These are phyloP conservation scores for Drosophila arawakana DNA, from an alignment of 1,140 invertebrate species.

Conservation along the genomic window DNA sequence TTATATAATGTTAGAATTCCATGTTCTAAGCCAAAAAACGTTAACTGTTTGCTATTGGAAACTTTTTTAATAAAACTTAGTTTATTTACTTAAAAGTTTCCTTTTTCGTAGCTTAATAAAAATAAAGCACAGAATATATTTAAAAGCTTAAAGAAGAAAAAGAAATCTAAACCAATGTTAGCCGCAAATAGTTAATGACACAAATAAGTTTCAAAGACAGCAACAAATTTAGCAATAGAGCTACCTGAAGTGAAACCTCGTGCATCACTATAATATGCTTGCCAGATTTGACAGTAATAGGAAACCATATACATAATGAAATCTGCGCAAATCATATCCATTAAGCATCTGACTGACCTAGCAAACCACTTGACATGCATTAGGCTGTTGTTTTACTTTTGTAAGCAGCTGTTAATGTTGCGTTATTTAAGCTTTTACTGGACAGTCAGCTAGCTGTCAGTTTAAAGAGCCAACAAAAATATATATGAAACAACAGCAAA, in stretches of 20 bases:
- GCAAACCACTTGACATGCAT: conserved; percentile 26
- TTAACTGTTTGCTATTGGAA: too few relatives aligned
- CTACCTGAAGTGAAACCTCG: neutral
- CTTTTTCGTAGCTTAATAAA: too few relatives aligned
- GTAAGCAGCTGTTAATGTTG: conserved; percentile 10
- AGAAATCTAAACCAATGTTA: too few relatives aligned
- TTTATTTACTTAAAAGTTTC: too few relatives aligned
- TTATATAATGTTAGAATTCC: too few relatives aligned
- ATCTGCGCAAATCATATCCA: conserved; percentile 28
- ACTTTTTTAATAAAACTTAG: too few relatives aligned
- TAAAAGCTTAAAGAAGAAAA: too few relatives aligned
- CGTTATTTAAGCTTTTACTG: conserved; percentile 30
- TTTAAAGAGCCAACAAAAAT: conserved; percentile 15
- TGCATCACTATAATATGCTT: conserved; percentile 5
- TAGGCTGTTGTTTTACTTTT: conserved; percentile 17
- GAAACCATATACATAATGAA: neutral
- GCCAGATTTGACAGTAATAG: conserved; percentile 8
- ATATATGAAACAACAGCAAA: conserved; percentile 14
- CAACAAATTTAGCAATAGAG: neutral
- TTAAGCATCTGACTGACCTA: conserved; percentile 29
- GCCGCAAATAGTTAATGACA: too few relatives aligned
- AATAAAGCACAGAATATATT: too few relatives aligned
- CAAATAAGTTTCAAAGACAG: too few relatives aligned
- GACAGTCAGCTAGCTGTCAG: conserved; percentile 24
- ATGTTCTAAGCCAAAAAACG: too few relatives aligned